phyloP scores from a whole-genome alignment of 2,113 vertebrate species.

The Percina caprodes region DNA sequence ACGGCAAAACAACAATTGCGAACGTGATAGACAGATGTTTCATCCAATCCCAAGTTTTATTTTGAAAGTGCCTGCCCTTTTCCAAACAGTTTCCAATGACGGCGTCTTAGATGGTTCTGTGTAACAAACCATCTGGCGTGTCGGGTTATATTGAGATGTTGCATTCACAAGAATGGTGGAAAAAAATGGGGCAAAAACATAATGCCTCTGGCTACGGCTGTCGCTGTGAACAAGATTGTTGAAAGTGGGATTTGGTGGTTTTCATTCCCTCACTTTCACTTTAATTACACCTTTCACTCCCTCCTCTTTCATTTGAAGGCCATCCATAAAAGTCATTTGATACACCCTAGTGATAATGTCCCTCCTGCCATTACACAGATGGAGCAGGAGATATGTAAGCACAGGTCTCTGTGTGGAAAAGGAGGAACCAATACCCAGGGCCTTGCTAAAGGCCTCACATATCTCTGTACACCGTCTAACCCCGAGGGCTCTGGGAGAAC shows the following conservation, averaged over 20 bases:
- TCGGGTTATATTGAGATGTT: no score
- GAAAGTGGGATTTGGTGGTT: no score
- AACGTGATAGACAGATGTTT: no score
- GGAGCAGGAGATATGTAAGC: conserved; percentile 25
- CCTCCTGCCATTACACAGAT: conserved; percentile 67
- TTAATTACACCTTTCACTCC: conserved; percentile 27
- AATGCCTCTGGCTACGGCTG: no score
- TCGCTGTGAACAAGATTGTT: neutral
- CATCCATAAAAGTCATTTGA: conserved; percentile 64
- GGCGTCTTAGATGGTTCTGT: no score
- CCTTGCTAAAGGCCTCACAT: conserved; percentile 50
- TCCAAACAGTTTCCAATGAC: no score
- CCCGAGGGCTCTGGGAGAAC: conserved; percentile 25
- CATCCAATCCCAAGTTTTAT: no score
- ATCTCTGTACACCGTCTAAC: conserved; percentile 50
- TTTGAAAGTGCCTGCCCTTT: no score
- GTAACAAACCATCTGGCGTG: no score
- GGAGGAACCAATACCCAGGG: conserved; percentile 20
- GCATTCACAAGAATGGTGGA: no score
- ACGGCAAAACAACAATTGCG: no score
- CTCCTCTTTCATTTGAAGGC: conserved; percentile 49
- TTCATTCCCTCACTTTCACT: conserved; percentile 1
- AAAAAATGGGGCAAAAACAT: no score
- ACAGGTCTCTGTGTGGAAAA: conserved; percentile 10
- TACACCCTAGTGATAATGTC: conserved; percentile 61